Percentiles rank a stretch among this genome's conserved stretches.
phyloP scores from a whole-genome alignment of 1,140 invertebrate genomes.

The Drosophila bocqueti region DNA sequence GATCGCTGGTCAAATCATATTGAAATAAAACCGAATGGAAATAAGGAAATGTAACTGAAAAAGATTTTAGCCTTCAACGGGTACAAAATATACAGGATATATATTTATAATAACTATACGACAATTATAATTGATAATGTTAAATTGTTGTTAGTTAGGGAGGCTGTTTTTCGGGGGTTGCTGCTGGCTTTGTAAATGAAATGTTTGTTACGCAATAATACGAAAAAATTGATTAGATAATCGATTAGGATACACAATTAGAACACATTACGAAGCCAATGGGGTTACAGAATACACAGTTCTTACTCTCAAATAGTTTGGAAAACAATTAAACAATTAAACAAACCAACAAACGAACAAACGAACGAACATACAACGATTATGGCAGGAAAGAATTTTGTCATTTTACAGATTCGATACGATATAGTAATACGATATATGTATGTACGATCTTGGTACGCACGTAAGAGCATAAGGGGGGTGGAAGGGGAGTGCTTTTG shows the following conservation, averaged over 20 bases:
- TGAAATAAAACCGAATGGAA: conserved; percentile 18
- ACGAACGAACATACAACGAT: conserved; percentile 77
- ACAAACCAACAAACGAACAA: conserved; percentile 67
- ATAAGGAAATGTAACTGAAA: conserved; percentile 5
- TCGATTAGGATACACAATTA: conserved; percentile 54
- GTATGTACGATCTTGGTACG: conserved; percentile 37
- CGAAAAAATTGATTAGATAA: conserved; percentile 25
- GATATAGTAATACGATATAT: conserved; percentile 42
- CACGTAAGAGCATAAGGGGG: conserved; percentile 30
- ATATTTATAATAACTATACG: conserved; percentile 17
- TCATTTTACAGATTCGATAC: conserved; percentile 41
- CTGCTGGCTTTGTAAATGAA: conserved; percentile 27
- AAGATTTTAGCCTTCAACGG: conserved; percentile 32
- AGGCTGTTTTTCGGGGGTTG: background rate
- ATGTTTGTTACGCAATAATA: conserved; percentile 42
- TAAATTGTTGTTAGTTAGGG: conserved; percentile 7
- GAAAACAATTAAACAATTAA: conserved; percentile 55
- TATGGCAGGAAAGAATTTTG: conserved; percentile 64
- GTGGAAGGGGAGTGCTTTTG: background rate
- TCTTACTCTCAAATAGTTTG: conserved; percentile 64
- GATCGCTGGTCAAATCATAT: conserved; percentile 22
- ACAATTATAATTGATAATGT: conserved; percentile 34
- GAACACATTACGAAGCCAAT: conserved; percentile 80
- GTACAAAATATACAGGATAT: conserved; percentile 17
- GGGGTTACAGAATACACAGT: conserved; percentile 69